These are phyloP conservation scores for Monopterus albus DNA, from an alignment of 2,113 vertebrate species.

Conservation along the genomic window DNA sequence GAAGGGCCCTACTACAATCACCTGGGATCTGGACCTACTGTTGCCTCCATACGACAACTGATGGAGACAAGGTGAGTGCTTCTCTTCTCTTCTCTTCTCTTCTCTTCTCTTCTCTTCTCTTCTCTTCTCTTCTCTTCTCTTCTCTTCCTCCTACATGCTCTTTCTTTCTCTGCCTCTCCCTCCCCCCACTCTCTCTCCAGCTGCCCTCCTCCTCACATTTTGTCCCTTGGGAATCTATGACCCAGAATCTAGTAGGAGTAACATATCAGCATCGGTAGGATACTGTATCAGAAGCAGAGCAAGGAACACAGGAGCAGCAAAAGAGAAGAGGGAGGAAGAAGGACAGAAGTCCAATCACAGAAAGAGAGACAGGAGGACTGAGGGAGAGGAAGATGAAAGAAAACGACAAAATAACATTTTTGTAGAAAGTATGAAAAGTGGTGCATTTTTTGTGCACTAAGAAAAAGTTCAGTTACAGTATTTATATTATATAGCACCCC, in stretches of 20 bases:
- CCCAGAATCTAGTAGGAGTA: slow-evolving; percentile 79
- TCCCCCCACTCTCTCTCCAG: not conserved
- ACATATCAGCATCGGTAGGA: slow-evolving; percentile 73
- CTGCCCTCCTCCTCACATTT: slow-evolving; percentile 61
- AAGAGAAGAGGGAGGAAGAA: slow-evolving; percentile 31
- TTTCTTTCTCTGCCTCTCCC: not conserved
- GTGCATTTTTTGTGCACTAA: too few relatives aligned
- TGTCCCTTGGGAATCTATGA: slow-evolving; percentile 77
- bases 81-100: not conserved
- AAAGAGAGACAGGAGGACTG: not conserved
- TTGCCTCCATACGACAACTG: slow-evolving; percentile 92
- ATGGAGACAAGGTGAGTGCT: slow-evolving; percentile 89
- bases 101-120: not conserved
- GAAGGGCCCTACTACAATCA: slow-evolving; percentile 99
- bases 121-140: not conserved
- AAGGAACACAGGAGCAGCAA: slow-evolving; percentile 22
- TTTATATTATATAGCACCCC: slow-evolving; percentile 7
- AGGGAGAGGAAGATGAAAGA: too few relatives aligned
- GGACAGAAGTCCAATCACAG: slow-evolving; percentile 18
- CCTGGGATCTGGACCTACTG: slow-evolving; percentile 93
- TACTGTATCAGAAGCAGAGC: slow-evolving; percentile 56
- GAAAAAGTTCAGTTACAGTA: not conserved
- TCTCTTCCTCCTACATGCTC: too few relatives aligned
- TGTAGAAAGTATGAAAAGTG: not conserved
- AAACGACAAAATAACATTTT: not conserved